Evolutionary conservation across 2,113 vertebrate genomes (phyloP).

Genomic region (Misgurnus anguillicaudatus): DNA sequence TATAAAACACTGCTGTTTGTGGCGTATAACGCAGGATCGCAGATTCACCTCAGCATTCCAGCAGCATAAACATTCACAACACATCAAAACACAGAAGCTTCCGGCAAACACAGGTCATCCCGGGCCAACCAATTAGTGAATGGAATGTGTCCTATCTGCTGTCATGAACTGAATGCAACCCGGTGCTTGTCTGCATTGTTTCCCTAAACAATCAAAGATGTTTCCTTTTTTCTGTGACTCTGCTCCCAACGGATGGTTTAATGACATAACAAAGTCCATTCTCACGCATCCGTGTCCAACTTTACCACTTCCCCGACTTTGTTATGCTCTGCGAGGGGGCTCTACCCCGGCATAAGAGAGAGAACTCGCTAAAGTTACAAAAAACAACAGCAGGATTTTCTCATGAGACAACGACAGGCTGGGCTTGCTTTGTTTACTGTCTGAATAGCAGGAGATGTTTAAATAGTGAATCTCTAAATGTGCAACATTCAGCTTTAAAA

Average conservation of each 20-base stretch:
- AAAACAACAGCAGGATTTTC: slow-evolving; percentile 49
- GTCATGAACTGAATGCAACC: slow-evolving; percentile 62
- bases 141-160: slow-evolving; percentile 70
- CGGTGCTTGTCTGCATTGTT: slow-evolving; percentile 56
- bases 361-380: slow-evolving; percentile 34
- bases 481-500: slow-evolving; percentile 6
- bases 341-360: slow-evolving; percentile 32
- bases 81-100: slow-evolving; percentile 50
- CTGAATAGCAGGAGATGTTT: not conserved
- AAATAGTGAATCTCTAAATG: slow-evolving; percentile 2
- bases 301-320: slow-evolving; percentile 48
- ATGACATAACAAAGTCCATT: slow-evolving; percentile 55
- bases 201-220: slow-evolving; percentile 63
- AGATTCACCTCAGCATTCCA: not conserved
- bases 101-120: slow-evolving; percentile 53
- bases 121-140: slow-evolving; percentile 56
- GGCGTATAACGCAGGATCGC: too few species aligned
- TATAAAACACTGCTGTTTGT: too few species aligned
- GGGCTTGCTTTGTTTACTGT: slow-evolving; percentile 13
- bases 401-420: slow-evolving; percentile 4
- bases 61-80: not conserved
- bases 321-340: slow-evolving; percentile 4
- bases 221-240: slow-evolving; percentile 51
- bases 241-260: slow-evolving; percentile 56
- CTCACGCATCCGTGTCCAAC: slow-evolving; percentile 49